Evolutionary conservation across 2,888 invertebrate species (phyloP), one percentile per base, ranked within the genome.

Genomic region (Polyommatus iphigenia): DNA sequence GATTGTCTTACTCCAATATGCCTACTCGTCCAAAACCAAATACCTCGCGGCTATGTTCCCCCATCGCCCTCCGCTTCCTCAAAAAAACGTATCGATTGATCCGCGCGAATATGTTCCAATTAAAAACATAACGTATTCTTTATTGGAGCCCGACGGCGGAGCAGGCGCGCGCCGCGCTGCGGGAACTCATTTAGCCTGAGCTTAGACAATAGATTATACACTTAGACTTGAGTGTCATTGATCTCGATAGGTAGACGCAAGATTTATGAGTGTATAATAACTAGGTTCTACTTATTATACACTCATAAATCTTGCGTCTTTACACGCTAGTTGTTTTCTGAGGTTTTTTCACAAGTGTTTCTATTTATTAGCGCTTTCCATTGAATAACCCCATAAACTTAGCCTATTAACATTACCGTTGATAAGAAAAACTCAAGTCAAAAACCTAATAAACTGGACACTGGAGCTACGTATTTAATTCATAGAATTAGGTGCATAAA

Each of bases 31-130:
- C 82, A 83, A 89, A 89, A 88, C 86, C 88, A 92, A 92, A 93
- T 89, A 93, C 89, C 93, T 90, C 82, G 85, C 86, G 92, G 93
- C 91, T 78, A 84, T 78, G 79, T 81, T 82, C 83, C 90, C 90
- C 90, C 85, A 82, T 82, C 80, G 81, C 86, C 86, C 86, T 84
- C 83, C 80, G 82, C 83, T 84, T 83, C 80, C 82, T 84, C 82
- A 88, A 87, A 87, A 87, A 84, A 20, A 78, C 85, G 84, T 85
- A 83, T 81, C 85, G 85, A 87, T 86, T 87, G 88, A 89, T 87
- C 87, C 82, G 81, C 80, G 83, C 85, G 90, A 93, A 93, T 92
- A 92, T 93, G 91, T 90, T 91, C 91, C 92, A 93, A 93, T 92
- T 93, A 92, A 90, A 90, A 90, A 86, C 78, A 80, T 78, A 81